Evolutionary conservation across 1,140 invertebrate genomes (phyloP).

Genomic region (Chrysopa pallens): DNA sequence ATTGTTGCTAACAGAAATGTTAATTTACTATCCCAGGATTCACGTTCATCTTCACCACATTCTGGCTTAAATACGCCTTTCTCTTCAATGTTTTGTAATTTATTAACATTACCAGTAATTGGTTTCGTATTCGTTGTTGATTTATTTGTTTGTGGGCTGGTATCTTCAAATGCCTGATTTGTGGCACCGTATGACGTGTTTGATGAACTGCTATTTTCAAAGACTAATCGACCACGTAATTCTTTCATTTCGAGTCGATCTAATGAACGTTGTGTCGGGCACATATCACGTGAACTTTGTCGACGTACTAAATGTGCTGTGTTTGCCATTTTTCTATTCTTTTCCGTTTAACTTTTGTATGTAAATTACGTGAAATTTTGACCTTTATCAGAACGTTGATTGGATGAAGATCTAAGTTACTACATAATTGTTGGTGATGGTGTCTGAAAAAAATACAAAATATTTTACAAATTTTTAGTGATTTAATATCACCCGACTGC

Average conservation of each 20-base stretch:
- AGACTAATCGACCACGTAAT: slow-evolving; percentile 56
- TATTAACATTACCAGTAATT: slow-evolving; percentile 26
- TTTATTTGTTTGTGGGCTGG: slow-evolving; percentile 42
- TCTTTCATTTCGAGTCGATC: slow-evolving; percentile 76
- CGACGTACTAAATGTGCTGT: slow-evolving; percentile 70
- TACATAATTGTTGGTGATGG: no score
- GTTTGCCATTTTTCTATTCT: slow-evolving; percentile 51
- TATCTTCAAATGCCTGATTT: slow-evolving; percentile 71
- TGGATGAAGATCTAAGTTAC: no score
- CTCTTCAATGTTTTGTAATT: slow-evolving; percentile 33
- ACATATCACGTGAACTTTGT: slow-evolving; percentile 68
- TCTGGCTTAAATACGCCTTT: slow-evolving; percentile 49
- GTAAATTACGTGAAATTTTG: no score
- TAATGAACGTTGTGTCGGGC: slow-evolving; percentile 52
- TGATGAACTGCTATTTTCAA: slow-evolving; percentile 41
- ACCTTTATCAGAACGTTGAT: no score
- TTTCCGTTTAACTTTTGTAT: neutral
- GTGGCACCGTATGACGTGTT: slow-evolving; percentile 59
- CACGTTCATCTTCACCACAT: slow-evolving; percentile 60
- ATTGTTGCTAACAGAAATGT: slow-evolving; percentile 82
- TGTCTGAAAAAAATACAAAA: no score
- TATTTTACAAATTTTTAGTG: no score
- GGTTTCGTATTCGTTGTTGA: slow-evolving; percentile 18
- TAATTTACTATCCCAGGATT: slow-evolving; percentile 86
- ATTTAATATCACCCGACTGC: no score